phyloP scores from a whole-genome alignment of 2,113 vertebrate species.

The Urocitellus parryii region DNA sequence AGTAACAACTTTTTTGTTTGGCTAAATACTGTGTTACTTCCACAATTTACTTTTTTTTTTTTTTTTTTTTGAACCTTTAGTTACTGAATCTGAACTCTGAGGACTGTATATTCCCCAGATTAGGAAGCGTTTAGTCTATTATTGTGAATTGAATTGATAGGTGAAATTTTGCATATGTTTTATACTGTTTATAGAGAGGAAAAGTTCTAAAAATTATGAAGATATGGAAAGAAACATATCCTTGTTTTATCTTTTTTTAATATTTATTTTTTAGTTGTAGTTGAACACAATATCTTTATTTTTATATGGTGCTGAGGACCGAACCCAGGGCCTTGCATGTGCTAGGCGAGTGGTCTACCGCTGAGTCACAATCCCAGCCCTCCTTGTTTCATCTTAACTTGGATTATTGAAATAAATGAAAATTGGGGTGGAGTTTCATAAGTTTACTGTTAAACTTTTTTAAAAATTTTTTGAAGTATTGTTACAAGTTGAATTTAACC shows the following conservation, averaged over 20 bases:
- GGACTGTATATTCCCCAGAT: background rate
- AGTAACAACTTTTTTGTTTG: conserved; percentile 49
- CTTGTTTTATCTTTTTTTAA: background rate
- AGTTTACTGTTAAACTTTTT: conserved; percentile 20
- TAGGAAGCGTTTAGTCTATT: conserved; percentile 11
- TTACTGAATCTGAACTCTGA: background rate
- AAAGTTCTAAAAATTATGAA: conserved; percentile 55
- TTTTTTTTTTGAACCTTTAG: background rate
- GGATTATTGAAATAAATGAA: conserved; percentile 35
- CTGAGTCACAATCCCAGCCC: background rate
- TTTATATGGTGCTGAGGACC: no score
- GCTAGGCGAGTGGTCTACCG: no score
- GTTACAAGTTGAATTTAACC: background rate
- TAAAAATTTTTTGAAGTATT: background rate
- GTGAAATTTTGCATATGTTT: conserved; percentile 50
- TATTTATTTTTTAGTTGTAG: no score
- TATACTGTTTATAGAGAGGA: background rate
- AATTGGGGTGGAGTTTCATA: background rate
- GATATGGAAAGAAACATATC: conserved; percentile 17
- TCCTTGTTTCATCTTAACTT: conserved; percentile 5
- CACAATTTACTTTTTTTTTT: background rate
- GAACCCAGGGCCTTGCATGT: no score
- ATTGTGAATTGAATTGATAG: conserved; percentile 40
- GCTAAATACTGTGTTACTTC: conserved; percentile 28
- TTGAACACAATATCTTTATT: no score